A percentile compares a stretch with the other conserved stretches of the same genome.
Evolutionary conservation across 2,797 vertebrate species (phyloP).

Genomic region (Craterocephalus amniculus): DNA sequence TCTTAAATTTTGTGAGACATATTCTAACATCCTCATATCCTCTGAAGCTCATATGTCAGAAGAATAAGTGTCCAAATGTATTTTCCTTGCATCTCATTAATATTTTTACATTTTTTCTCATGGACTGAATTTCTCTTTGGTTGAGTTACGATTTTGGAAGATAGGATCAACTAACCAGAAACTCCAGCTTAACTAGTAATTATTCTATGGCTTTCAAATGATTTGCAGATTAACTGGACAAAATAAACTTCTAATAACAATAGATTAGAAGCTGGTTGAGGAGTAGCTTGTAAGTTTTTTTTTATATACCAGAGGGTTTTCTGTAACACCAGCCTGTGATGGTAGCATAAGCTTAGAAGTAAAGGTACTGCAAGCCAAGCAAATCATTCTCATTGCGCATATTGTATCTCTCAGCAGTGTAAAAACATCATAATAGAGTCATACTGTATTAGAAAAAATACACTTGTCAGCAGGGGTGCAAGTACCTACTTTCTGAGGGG

Average conservation of each 20-base stretch:
- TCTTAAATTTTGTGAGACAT: neutral
- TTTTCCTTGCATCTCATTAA: neutral
- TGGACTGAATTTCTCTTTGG: neutral
- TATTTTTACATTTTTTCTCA: neutral
- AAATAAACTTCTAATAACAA: too few relatives aligned
- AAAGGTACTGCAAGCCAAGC: neutral
- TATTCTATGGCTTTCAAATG: neutral
- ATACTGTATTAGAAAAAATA: slow-evolving; percentile 9
- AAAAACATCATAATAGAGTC: neutral
- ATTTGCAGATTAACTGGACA: neutral
- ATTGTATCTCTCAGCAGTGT: neutral
- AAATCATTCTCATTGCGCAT: slow-evolving; percentile 2
- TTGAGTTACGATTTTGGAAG: neutral
- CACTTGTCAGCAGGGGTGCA: slow-evolving; percentile 14
- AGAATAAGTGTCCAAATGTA: neutral
- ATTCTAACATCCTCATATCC: neutral
- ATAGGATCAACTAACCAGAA: neutral
- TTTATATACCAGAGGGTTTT: neutral
- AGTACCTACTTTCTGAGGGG: too few relatives aligned
- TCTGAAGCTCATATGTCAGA: neutral
- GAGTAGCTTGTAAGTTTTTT: neutral
- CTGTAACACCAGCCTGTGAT: neutral
- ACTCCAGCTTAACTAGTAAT: neutral
- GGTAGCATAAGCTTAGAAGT: neutral
- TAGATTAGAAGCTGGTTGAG: too few relatives aligned